Evolutionary conservation across 1,140 invertebrate genomes (phyloP), one percentile per base, ranked within the genome.

Genomic region (Asbolus verrucosus): DNA sequence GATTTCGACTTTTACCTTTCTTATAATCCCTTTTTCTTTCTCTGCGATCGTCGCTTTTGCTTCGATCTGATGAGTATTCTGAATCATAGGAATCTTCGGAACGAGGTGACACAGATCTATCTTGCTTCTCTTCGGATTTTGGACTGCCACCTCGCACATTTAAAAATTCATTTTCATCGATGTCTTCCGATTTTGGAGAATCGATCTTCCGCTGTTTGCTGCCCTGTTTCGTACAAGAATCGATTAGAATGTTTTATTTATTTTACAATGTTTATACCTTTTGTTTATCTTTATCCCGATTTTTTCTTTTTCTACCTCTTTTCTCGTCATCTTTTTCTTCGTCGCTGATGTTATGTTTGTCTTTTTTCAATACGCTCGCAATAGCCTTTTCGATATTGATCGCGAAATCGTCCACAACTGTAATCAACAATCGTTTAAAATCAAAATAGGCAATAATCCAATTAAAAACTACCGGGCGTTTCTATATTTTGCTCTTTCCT

Each of bases 91-190:
- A 77, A 6, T 77, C 75, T 0, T 77, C 77, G 6, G 76, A 75
- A 2, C 65, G 61, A n/a, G 39, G 69, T 31, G 18, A 65, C 9
- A 46, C 33, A 31, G 59, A 46, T 11, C 39, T 46, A 11, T 43
- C 21, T 1, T 43, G 38, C 31, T 65, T 43, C 6, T 54, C 46
- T 2, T 54, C 46, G 18, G 46, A 27, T 14, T 65, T 46, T 5
- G 87, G 88, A 50, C 87, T 88, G 24, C 90, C 91, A 46, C 92
- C 91, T 33, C 92, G 84, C 3, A 93, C 85, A 79, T 90, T 92
- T 75, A 93, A 82, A 88, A 92, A 90, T 78, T 93, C 91, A 73
- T 88, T 90, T 75, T 94, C 91, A 78, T 91, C 89, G 50, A 91
- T 86, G 70, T 89, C 88, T 54, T 85, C 84, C 19, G 86, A 85